Percentiles rank a stretch among this genome's conserved stretches.
These are phyloP conservation scores for Thera britannica DNA, from an alignment of 2,888 invertebrate species.

Conservation along the genomic window DNA sequence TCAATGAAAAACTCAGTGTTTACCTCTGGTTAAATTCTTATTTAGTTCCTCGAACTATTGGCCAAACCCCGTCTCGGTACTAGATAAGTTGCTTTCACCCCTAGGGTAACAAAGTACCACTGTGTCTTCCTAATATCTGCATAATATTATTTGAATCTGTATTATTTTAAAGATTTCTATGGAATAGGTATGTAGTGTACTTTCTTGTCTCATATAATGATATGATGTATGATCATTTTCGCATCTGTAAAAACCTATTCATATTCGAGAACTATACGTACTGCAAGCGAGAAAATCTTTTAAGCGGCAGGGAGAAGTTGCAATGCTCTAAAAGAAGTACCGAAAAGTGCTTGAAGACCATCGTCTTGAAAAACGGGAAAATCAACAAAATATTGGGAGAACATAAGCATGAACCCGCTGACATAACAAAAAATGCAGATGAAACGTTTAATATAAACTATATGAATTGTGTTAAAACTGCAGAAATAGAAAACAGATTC, in stretches of 20 bases:
- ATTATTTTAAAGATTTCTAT: no score
- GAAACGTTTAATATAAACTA: background rate
- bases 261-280: constrained; percentile 2
- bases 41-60: no score
- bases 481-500: background rate
- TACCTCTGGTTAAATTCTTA: no score
- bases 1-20: no score
- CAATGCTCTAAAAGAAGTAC: background rate
- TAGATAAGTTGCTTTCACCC: no score
- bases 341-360: constrained; percentile 2
- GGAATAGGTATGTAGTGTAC: no score
- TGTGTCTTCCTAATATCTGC: no score
- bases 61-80: no score
- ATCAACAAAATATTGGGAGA: constrained; percentile 6
- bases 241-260: background rate
- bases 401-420: background rate
- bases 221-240: no score
- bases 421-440: background rate
- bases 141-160: no score
- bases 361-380: constrained; percentile 1
- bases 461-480: background rate
- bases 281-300: constrained; percentile 9
- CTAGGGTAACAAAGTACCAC: no score
- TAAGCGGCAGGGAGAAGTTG: constrained; percentile 3
- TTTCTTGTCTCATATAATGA: no score